A percentile compares a stretch with the other conserved stretches of the same genome.
Evolutionary conservation across 2,113 vertebrate genomes (phyloP).

Genomic region (Oryzias javanicus): DNA sequence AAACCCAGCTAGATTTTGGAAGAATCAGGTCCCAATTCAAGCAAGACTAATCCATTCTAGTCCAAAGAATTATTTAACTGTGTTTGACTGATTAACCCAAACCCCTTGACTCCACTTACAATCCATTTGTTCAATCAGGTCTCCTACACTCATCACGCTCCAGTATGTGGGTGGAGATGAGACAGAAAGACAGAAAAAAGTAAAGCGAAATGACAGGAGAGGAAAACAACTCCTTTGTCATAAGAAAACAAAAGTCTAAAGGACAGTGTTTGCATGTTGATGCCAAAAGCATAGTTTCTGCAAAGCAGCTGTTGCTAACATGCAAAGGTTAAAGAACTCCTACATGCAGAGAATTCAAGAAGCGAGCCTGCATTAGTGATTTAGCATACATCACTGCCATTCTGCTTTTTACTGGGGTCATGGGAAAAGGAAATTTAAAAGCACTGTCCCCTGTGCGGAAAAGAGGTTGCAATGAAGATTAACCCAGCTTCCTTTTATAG

Average conservation of each 20-base stretch:
- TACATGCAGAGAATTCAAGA: constrained; percentile 51
- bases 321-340: constrained; percentile 66
- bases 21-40: constrained; percentile 66
- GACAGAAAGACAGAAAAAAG: constrained; percentile 6
- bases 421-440: constrained; percentile 62
- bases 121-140: constrained; percentile 71
- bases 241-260: constrained; percentile 48
- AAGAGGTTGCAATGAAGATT: constrained; percentile 78
- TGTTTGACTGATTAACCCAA: constrained; percentile 74
- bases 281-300: constrained; percentile 45
- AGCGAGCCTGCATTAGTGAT: constrained; percentile 39
- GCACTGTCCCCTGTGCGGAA: constrained; percentile 64
- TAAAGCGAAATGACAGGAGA: constrained; percentile 28
- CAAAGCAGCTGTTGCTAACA: constrained; percentile 55
- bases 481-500: constrained; percentile 82
- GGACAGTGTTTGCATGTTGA: constrained; percentile 50
- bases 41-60: constrained; percentile 73
- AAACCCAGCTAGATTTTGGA: constrained; percentile 43
- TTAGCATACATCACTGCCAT: constrained; percentile 35
- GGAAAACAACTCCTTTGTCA: constrained; percentile 46
- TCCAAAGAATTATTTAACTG: constrained; percentile 72
- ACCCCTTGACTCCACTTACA: constrained; percentile 63
- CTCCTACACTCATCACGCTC: constrained; percentile 44
- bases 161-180: constrained; percentile 48
- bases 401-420: constrained; percentile 50